Evolutionary conservation across 2,113 vertebrate species (phyloP).

Genomic region (Spermophilus dauricus): DNA sequence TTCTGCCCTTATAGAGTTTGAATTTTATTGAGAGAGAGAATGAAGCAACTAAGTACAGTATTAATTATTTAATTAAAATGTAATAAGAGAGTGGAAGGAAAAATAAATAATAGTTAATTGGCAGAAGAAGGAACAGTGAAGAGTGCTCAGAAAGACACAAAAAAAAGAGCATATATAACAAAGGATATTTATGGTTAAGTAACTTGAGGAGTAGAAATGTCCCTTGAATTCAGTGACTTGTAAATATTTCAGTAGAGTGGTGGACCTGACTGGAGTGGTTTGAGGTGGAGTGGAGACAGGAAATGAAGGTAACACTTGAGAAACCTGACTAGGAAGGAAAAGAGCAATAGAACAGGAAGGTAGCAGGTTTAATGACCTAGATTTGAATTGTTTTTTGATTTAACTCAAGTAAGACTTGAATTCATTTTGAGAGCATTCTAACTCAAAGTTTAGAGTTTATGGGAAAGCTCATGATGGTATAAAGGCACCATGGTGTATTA

Average conservation of each 20-base stretch:
- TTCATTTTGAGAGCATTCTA: background rate
- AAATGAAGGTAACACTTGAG: background rate
- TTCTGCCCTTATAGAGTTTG: conserved; percentile 7
- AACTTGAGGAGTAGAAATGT: background rate
- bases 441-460: conserved; percentile 45
- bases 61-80: conserved; percentile 41
- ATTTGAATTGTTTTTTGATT: background rate
- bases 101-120: conserved; percentile 2
- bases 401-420: background rate
- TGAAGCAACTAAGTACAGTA: background rate
- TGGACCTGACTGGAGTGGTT: background rate
- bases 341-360: background rate
- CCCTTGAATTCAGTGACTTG: conserved; percentile 3
- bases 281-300: background rate
- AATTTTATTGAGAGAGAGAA: background rate
- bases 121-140: background rate
- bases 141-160: background rate
- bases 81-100: background rate
- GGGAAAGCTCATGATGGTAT: background rate
- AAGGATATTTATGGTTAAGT: background rate
- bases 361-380: background rate
- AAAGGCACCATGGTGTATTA: background rate
- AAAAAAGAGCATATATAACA: background rate
- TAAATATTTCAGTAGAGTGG: background rate
- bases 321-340: background rate